phyloP scores from a whole-genome alignment of 2,113 vertebrate genomes.

The Trochalopteron elliotii region DNA sequence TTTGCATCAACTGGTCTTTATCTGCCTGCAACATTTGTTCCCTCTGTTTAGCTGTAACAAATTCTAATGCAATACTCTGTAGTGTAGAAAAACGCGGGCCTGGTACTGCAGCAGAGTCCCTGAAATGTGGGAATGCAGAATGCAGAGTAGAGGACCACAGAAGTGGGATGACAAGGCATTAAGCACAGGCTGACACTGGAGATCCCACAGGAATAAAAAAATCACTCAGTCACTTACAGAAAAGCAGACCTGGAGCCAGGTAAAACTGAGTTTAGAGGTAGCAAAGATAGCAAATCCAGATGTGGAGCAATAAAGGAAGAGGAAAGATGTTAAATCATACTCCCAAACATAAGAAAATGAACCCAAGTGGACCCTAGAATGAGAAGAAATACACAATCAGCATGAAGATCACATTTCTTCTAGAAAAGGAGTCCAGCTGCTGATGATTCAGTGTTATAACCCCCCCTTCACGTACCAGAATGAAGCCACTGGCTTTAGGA shows the following conservation, averaged over 20 bases:
- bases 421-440: neutral
- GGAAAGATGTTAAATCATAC: neutral
- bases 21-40: neutral
- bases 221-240: neutral
- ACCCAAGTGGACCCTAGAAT: neutral
- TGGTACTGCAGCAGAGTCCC: neutral
- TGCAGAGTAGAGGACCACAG: neutral
- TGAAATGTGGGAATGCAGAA: neutral
- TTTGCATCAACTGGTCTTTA: neutral
- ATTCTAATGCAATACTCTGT: neutral
- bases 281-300: neutral
- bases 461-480: accelerated
- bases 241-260: neutral
- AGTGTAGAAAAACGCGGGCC: neutral
- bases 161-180: neutral
- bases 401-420: neutral
- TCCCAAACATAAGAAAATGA: neutral
- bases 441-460: neutral
- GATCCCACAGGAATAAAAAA: neutral
- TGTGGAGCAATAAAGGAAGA: neutral
- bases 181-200: neutral
- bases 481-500: neutral
- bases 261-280: neutral
- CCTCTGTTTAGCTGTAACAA: neutral
- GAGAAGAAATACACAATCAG: neutral